Percentiles rank a stretch among this genome's conserved stretches.
Evolutionary conservation across 2,797 vertebrate genomes (phyloP).

Genomic region (Scleropages formosus): DNA sequence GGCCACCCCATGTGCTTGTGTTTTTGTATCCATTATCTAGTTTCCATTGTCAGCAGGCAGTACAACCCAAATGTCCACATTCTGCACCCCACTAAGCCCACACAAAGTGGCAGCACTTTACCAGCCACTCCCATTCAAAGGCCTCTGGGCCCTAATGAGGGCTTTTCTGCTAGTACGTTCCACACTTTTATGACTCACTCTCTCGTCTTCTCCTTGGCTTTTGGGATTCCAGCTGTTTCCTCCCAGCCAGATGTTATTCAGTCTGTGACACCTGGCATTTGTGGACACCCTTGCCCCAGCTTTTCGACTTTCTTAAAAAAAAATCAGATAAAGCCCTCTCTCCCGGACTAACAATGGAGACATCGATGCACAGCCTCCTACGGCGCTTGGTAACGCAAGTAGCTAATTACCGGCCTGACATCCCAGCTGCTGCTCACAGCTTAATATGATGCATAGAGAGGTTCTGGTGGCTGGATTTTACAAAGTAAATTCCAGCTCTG

Average conservation of each 20-base stretch:
- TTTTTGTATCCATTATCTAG: conserved; percentile 60
- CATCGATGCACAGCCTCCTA: conserved; percentile 3
- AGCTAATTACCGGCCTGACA: conserved; percentile 46
- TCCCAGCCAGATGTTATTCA: neutral
- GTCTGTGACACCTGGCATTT: no score
- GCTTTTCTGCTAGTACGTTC: no score
- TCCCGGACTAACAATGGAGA: neutral
- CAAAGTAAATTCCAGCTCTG: conserved; percentile 43
- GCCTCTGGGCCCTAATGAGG: neutral
- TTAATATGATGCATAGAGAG: conserved; percentile 51
- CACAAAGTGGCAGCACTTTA: neutral
- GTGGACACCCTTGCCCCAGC: no score
- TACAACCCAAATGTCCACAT: conserved; percentile 43
- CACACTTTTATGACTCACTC: neutral
- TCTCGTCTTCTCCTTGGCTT: no score
- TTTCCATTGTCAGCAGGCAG: conserved; percentile 55
- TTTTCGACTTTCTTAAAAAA: neutral
- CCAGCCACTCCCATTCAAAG: conserved; percentile 29
- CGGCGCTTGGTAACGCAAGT: conserved; percentile 47
- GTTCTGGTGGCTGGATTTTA: conserved; percentile 54
- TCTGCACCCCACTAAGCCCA: conserved; percentile 22
- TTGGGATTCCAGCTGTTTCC: neutral
- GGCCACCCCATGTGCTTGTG: conserved; percentile 27
- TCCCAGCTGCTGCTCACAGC: conserved; percentile 51
- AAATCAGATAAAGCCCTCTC: neutral